phyloP scores from a whole-genome alignment of 2,888 invertebrate species.

The Bimastos eiseni region DNA sequence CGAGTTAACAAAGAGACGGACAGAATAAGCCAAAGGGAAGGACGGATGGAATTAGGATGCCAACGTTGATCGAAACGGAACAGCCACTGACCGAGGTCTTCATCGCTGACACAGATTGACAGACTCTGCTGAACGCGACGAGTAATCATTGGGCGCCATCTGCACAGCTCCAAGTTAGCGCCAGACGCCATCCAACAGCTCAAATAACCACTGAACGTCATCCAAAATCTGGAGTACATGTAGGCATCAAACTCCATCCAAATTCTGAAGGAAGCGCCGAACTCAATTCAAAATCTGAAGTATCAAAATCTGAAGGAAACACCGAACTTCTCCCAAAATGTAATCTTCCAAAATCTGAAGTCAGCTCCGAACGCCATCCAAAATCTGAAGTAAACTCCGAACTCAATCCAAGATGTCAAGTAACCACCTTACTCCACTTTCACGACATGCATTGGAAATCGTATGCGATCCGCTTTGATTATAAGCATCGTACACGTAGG shows the following conservation, averaged over 20 bases:
- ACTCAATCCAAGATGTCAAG: too few species aligned
- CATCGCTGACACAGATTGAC: conserved; percentile 13
- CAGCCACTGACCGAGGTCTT: neutral
- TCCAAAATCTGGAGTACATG: neutral
- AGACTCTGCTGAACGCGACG: neutral
- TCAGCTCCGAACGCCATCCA: too few species aligned
- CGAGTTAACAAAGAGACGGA: neutral
- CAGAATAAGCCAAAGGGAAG: neutral
- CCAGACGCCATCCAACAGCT: neutral
- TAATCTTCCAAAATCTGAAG: too few species aligned
- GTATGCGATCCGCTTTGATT: too few species aligned
- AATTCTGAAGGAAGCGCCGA: too few species aligned
- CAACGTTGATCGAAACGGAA: neutral
- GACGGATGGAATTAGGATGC: conserved; percentile 1
- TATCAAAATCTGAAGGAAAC: too few species aligned
- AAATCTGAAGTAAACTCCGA: too few species aligned
- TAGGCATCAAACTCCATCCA: neutral
- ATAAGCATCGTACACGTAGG: too few species aligned
- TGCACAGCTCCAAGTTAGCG: neutral
- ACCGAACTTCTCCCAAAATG: too few species aligned
- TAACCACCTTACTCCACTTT: too few species aligned
- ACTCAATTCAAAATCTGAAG: too few species aligned
- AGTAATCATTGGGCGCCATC: neutral
- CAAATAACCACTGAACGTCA: neutral
- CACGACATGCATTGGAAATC: too few species aligned